Evolutionary conservation across 1,140 invertebrate genomes (phyloP).

Genomic region (Galleria mellonella): DNA sequence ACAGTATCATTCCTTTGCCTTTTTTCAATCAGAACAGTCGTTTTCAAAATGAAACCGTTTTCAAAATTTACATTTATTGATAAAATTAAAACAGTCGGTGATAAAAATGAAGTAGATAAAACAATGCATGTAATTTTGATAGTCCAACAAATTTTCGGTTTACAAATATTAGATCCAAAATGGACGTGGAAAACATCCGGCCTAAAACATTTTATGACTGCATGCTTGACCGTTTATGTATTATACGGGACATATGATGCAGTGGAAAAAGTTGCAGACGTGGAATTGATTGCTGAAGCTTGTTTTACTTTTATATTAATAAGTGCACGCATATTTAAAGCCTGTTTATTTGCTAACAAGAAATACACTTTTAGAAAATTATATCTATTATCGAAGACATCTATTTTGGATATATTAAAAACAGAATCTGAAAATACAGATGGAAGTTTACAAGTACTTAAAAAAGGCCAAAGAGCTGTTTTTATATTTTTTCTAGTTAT

Average conservation of each 20-base stretch:
- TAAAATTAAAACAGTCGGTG: constrained; percentile 34
- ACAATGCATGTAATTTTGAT: constrained; percentile 28
- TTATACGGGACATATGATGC: constrained; percentile 40
- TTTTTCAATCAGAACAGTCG: too few species aligned
- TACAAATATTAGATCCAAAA: constrained; percentile 43
- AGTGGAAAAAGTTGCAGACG: constrained; percentile 25
- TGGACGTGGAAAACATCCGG: constrained; percentile 43
- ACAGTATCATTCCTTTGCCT: too few species aligned
- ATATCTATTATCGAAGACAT: constrained; percentile 34
- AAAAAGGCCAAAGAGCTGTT: constrained; percentile 23
- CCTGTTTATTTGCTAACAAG: constrained; percentile 32
- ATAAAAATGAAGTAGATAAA: constrained; percentile 33
- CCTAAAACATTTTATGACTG: constrained; percentile 25
- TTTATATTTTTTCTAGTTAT: constrained; percentile 19
- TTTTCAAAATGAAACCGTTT: constrained; percentile 28
- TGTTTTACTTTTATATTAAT: constrained; percentile 42
- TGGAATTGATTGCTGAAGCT: constrained; percentile 32
- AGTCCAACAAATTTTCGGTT: constrained; percentile 37
- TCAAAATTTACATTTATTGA: constrained; percentile 15
- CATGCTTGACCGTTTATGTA: constrained; percentile 37
- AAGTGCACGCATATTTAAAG: constrained; percentile 32
- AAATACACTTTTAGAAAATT: constrained; percentile 26
- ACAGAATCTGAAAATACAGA: constrained; percentile 10
- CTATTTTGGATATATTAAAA: constrained; percentile 25
- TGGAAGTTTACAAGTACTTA: constrained; percentile 12